phyloP scores from a whole-genome alignment of 2,797 vertebrate species.

The Hyperoplus lanceolatus region DNA sequence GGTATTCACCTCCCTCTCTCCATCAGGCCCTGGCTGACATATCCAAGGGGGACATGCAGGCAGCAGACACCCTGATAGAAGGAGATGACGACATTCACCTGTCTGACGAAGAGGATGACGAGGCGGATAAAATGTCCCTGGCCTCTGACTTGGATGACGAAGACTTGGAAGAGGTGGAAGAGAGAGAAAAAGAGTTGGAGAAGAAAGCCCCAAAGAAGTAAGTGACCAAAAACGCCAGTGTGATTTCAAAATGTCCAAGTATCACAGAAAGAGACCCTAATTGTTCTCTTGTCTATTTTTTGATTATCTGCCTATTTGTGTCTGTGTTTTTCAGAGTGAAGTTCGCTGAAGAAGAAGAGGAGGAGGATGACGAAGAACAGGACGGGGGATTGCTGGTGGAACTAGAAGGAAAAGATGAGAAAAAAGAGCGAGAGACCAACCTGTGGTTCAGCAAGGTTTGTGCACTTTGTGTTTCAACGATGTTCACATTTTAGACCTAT shows the following conservation, averaged over 20 bases:
- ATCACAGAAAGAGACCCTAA: background rate
- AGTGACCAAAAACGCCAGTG: background rate
- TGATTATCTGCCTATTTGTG: background rate
- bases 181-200: constrained; percentile 74
- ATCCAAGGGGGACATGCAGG: constrained; percentile 91
- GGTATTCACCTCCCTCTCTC: background rate
- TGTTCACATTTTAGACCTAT: background rate
- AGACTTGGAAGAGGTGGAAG: constrained; percentile 88
- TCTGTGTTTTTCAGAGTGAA: constrained; percentile 75
- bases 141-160: constrained; percentile 93
- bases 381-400: constrained; percentile 90
- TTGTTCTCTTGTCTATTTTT: background rate
- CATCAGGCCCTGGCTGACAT: constrained; percentile 85
- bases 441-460: constrained; percentile 97
- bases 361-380: constrained; percentile 78
- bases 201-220: constrained; percentile 74
- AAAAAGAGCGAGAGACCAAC: constrained; percentile 86
- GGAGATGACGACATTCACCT: constrained; percentile 88
- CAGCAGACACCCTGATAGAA: constrained; percentile 84
- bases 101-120: constrained; percentile 81
- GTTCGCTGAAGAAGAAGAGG: constrained; percentile 77
- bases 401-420: constrained; percentile 89
- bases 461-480: background rate
- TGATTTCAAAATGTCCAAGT: background rate
- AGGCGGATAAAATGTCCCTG: constrained; percentile 85